Conservation (phyloP, 37 sponge, comb jelly and placozoan species). For the Halisarca cf. caerulea region DNA sequence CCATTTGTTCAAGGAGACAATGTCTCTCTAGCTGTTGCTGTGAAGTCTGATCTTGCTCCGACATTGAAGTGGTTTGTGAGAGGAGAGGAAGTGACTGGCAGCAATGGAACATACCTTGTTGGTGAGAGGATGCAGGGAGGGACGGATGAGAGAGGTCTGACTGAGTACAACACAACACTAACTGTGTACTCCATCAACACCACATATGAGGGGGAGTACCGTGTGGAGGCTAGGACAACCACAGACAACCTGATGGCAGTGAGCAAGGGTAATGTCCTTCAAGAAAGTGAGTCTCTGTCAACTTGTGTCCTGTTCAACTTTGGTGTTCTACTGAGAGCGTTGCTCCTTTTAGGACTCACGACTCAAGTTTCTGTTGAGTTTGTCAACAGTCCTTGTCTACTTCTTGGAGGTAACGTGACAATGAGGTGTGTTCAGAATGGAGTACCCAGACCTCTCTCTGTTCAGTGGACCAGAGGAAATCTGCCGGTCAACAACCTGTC, state of each 20-base stretch:
- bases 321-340: neutral
- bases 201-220: slow-evolving; percentile 5
- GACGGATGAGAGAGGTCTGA: neutral
- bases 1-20: slow-evolving; percentile 27
- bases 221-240: neutral
- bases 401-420: neutral
- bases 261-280: slow-evolving; percentile 12
- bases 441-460: slow-evolving; percentile 27
- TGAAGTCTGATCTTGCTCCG: slow-evolving; percentile 46
- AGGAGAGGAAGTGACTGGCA: neutral
- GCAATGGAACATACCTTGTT: slow-evolving; percentile 9
- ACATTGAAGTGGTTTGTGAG: neutral
- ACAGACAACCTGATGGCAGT: too few relatives aligned
- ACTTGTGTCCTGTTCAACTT: neutral
- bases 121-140: neutral
- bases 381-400: slow-evolving; percentile 1
- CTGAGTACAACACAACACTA: slow-evolving; percentile 10
- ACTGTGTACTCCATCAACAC: neutral
- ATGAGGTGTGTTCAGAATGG: slow-evolving; percentile 39
- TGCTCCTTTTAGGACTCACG: slow-evolving; percentile 1
- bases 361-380: neutral
- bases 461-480: neutral
- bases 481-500: neutral
- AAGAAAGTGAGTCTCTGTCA: slow-evolving; percentile 13
- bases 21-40: neutral